Evolutionary conservation across 2,888 invertebrate species (phyloP), one percentile per base, ranked within the genome.

Genomic region (Augochlorella aurata): DNA sequence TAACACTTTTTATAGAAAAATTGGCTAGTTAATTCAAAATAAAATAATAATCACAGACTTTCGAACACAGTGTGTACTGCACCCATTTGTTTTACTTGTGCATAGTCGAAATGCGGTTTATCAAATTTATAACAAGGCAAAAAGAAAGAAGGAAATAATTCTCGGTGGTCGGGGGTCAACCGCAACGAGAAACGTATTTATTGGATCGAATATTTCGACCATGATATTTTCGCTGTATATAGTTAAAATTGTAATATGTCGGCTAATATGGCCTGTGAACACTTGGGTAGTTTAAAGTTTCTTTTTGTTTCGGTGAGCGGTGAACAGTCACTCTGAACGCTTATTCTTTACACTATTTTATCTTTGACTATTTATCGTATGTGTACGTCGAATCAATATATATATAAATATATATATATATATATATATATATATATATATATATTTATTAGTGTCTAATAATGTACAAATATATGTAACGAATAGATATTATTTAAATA

Each of bases 251-350:
- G 82, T 87, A 86, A 87, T 65, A 65, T 80, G 86, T 85, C 86
- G 81, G 81, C 81, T 88, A 86, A 69, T 74, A 81, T 87, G 88
- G 88, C 87, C 83, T 87, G 82, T 88, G 88, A 88, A 88, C 88
- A 88, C 88, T 88, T 88, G 88, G 88, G 88, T 85, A 88, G 84
- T 87, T 88, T 88, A 84, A 87, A 88, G 84, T 72, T 84, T 82
- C 63, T 65, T 65, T 65, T 65, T 65, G 44, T 65, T 76, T 79
- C 70, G 77, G 75, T 72, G 87, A 82, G 85, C 78, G 71, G 74
- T 73, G 68, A 72, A 81, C 74, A 67, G 76, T 85, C 78, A 82
- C 83, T 81, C 85, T 85, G 80, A 80, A 84, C 79, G 81, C 79
- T 87, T 87, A 86, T 72, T 47, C 44, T 84, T 81, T 84, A 70